Evolutionary conservation across 1,140 invertebrate genomes (phyloP), one percentile per base, ranked within the genome.

Genomic region (Drosophila dunni): DNA sequence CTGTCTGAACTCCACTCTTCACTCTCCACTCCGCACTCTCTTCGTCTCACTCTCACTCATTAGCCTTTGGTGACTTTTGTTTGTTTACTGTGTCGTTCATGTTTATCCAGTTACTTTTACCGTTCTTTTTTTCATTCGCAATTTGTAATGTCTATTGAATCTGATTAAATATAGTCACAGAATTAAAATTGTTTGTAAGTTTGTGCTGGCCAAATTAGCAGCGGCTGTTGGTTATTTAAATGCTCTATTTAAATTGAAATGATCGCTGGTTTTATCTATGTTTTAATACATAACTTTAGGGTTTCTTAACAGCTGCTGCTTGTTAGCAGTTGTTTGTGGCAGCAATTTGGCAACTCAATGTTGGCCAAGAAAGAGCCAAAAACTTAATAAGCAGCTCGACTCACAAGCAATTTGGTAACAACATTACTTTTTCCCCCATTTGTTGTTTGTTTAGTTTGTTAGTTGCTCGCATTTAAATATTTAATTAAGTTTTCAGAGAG

Each of bases 341-440:
- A 60, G 56, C 54, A 58, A 75, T 75, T 75, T 73, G 79, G 77
- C 81, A 83, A 83, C 64, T 69, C 15, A 73, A 75, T 69, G 50
- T 74, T 74, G 65, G 42, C 50, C 40, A 73, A 67, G 63, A 60
- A 66, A 72, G 42, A 20, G 24, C 24, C 46, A 45, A 57, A 36
- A 62, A 69, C 64, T 61, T 56, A 73, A 68, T 73, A 60, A 54
- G 64, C 63, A 36, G 10, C 54, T 44, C 29, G 54, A 29, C 10
- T 56, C 36, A 40, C 66, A n/a, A 63, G 29, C 64, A 75, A 82
- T 82, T 83, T 75, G 57, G 58, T 77, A 82, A 83, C 80, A 67
- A 51, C 46, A 11, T 46, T 17, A 34, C 33, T 78, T 24, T 62
- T 38, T 51, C 15, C 15, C 5, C 3, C 3, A 9, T 38, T 54